Evolutionary conservation across 2,797 vertebrate species (phyloP).

Genomic region (Spizella passerina): DNA sequence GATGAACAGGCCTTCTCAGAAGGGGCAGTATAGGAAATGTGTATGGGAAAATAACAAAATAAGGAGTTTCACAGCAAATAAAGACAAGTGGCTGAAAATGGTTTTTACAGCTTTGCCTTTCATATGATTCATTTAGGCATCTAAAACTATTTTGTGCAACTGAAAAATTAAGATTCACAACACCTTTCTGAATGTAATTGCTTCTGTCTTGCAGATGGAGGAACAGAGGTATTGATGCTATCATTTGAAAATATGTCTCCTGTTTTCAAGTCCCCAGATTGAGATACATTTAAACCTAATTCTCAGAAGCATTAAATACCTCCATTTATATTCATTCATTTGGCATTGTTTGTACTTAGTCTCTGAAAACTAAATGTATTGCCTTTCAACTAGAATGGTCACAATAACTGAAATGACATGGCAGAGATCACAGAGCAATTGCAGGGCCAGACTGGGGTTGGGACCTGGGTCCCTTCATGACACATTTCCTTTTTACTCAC

Average conservation of each 20-base stretch:
- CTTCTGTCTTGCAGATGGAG: conserved; percentile 14
- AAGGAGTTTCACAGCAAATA: conserved; percentile 19
- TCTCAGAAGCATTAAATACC: neutral
- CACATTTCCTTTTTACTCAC: neutral
- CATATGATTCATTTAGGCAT: conserved; percentile 14
- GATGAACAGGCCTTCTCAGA: conserved; percentile 38
- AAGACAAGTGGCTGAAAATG: conserved; percentile 23
- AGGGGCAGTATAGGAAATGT: neutral
- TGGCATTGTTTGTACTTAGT: neutral
- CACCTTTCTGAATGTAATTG: conserved; percentile 26
- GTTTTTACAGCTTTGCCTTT: conserved; percentile 25
- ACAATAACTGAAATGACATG: neutral
- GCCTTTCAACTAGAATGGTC: neutral
- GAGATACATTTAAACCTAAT: conserved; percentile 11
- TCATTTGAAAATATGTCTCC: neutral
- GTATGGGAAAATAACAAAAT: conserved; percentile 29
- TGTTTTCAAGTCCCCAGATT: neutral
- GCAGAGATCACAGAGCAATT: neutral
- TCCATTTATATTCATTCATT: conserved; percentile 16
- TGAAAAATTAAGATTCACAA: conserved; percentile 30
- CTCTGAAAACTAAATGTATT: neutral
- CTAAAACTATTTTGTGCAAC: conserved; percentile 5
- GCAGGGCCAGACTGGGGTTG: neutral
- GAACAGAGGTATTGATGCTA: conserved; percentile 12
- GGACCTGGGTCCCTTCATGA: neutral